Percentiles rank a stretch among this genome's conserved stretches.
Conservation (phyloP, 1,140 invertebrate species). For the Leucophenga varia region DNA sequence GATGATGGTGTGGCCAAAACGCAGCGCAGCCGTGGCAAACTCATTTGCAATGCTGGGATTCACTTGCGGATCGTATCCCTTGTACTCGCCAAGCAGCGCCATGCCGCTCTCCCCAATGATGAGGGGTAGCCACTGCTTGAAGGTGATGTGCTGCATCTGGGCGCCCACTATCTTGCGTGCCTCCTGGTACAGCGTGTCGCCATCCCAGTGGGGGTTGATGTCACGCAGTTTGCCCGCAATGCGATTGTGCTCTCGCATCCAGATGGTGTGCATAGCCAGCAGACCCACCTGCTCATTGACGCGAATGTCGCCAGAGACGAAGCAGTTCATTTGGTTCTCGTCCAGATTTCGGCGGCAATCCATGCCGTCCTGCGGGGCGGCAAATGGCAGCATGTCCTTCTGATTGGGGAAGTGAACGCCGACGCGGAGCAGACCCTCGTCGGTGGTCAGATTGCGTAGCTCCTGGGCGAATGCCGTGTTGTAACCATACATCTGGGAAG, state of each 20-base stretch:
- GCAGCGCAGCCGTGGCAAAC: constrained; percentile 93
- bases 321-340: constrained; percentile 86
- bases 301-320: constrained; percentile 88
- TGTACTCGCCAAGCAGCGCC: constrained; percentile 73
- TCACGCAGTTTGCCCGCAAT: constrained; percentile 75
- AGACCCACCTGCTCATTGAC: constrained; percentile 91
- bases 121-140: constrained; percentile 86
- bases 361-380: constrained; percentile 78
- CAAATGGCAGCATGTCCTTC: constrained; percentile 87
- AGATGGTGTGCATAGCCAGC: constrained; percentile 95
- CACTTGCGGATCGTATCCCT: constrained; percentile 76
- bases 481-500: constrained; percentile 95
- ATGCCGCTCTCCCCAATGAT: constrained; percentile 75
- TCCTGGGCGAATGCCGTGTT: constrained; percentile 78
- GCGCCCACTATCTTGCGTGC: constrained; percentile 93
- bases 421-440: constrained; percentile 75
- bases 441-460: constrained; percentile 75
- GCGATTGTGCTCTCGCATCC: constrained; percentile 95
- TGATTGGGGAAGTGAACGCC: constrained; percentile 73
- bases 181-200: constrained; percentile 90
- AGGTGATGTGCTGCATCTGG: constrained; percentile 95
- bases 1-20: constrained; percentile 96
- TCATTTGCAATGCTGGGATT: constrained; percentile 91
- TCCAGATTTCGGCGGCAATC: constrained; percentile 83
- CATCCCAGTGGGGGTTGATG: constrained; percentile 93